A percentile compares a stretch with the other conserved stretches of the same genome.
phyloP scores from a whole-genome alignment of 2,797 vertebrate genomes.

The Neomorphus geoffroyi region DNA sequence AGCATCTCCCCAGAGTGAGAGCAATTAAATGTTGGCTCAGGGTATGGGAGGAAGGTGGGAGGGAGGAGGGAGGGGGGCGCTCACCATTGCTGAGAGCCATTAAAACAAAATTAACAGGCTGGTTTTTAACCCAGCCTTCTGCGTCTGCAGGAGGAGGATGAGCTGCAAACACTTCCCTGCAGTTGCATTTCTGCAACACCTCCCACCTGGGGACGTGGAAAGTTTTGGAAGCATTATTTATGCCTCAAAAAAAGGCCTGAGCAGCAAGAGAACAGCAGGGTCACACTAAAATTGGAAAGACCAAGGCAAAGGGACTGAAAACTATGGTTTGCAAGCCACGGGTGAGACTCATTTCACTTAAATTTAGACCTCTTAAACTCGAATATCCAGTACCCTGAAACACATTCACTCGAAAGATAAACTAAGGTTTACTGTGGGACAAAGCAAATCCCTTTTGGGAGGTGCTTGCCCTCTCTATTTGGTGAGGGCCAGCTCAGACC shows the following conservation, averaged over 20 bases:
- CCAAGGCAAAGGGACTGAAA: not conserved
- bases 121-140: not conserved
- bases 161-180: not conserved
- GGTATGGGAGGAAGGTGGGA: not conserved
- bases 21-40: conserved; percentile 20
- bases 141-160: not conserved
- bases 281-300: not conserved
- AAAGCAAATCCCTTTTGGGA: rapidly evolving
- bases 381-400: not conserved
- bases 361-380: not conserved
- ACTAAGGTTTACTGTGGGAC: rapidly evolving
- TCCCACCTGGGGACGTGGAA: not conserved
- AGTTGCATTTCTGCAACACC: conserved; percentile 1
- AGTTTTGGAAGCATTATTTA: not conserved
- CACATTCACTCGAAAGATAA: not conserved
- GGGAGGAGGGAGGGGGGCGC: too few species aligned
- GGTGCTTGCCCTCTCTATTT: too few species aligned
- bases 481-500: not conserved
- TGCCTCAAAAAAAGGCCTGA: not conserved
- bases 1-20: not conserved
- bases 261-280: not conserved
- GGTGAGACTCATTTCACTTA: not conserved
- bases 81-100: not conserved
- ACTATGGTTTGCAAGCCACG: not conserved
- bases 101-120: not conserved